Base-by-base conservation (phyloP, 2,797 vertebrate genomes). In the Kryptopterus vitreolus region DNA sequence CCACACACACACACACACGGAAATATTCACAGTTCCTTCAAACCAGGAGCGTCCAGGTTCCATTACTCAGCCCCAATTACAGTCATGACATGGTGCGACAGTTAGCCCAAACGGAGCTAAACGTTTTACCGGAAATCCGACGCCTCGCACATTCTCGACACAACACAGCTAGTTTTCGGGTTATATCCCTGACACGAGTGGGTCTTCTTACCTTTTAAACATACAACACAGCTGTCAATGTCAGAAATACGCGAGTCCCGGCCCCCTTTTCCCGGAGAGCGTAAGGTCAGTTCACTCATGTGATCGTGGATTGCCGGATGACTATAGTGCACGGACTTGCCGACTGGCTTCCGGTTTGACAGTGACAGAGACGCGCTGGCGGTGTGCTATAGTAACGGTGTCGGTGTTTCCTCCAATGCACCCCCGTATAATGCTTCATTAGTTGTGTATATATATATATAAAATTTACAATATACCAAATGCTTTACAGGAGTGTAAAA, bases 271-370 rank as follows among this genome's bases (percentile, higher is more conserved):
- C 58, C 75, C 55, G 48, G 2, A 65, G 71, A 62, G 77, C 85
- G 85, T 86, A 86, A 88, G 85, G 86, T 88, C 87, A 87, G 70
- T 29, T 46, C 50, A 38, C 71, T 58, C 53, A 62, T 33, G 70
- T 33, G 61, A 76, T 80, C 38, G 76, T 77, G 26, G 20, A 57
- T 53, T 79, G 77, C 80, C 92, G 92, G 92, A 90, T 79, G 18
- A 73, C 65, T 84, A 79, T 31, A 88, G 9, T 50, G 1, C 88
- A 89, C 91, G 92, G 87, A 93, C n/a, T n/a, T n/a, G n/a, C 88
- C 86, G 0, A 29, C 88, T 86, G 0, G 24, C 78, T 90, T 90
- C 88, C 89, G 86, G 1, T 76, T 35, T 15, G 31, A 22, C n/a
- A n/a, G 15, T 1, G n/a, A n/a, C 1, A 2, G 13, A 35, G 31